Evolutionary conservation across 1,140 invertebrate species (phyloP).

Genomic region (Lucilia cuprina): DNA sequence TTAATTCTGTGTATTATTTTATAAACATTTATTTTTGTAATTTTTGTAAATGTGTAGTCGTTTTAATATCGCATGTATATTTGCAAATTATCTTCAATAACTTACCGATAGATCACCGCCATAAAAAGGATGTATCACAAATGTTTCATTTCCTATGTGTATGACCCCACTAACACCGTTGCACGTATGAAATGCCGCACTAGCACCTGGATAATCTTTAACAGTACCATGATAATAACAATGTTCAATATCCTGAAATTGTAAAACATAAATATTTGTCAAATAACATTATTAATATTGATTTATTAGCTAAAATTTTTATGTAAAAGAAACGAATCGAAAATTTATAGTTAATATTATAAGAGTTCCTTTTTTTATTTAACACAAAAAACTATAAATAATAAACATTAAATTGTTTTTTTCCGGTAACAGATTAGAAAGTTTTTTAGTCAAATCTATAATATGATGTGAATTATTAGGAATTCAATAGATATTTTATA

Average conservation of each 20-base stretch:
- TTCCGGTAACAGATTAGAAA: too few species aligned
- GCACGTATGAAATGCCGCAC: constrained; percentile 95
- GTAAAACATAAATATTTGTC: neutral
- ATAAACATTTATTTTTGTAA: neutral
- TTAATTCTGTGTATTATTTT: neutral
- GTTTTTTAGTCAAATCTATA: too few species aligned
- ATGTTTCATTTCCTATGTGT: constrained; percentile 95
- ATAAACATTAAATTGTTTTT: neutral
- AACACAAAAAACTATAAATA: neutral
- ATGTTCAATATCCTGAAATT: constrained; percentile 90
- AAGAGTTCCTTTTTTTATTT: neutral
- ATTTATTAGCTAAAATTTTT: too few species aligned
- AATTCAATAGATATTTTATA: too few species aligned
- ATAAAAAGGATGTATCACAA: constrained; percentile 95
- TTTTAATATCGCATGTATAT: neutral
- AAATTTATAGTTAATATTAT: neutral
- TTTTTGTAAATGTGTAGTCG: too few species aligned
- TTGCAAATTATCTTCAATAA: constrained; percentile 22
- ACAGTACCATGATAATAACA: constrained; percentile 96
- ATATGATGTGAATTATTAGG: neutral
- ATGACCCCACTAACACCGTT: constrained; percentile 96
- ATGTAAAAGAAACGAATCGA: neutral
- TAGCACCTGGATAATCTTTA: constrained; percentile 94
- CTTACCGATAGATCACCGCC: constrained; percentile 94
- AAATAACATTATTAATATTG: neutral